Evolutionary conservation across 2,113 vertebrate genomes (phyloP).

Genomic region (Phrynocephalus versicolor): DNA sequence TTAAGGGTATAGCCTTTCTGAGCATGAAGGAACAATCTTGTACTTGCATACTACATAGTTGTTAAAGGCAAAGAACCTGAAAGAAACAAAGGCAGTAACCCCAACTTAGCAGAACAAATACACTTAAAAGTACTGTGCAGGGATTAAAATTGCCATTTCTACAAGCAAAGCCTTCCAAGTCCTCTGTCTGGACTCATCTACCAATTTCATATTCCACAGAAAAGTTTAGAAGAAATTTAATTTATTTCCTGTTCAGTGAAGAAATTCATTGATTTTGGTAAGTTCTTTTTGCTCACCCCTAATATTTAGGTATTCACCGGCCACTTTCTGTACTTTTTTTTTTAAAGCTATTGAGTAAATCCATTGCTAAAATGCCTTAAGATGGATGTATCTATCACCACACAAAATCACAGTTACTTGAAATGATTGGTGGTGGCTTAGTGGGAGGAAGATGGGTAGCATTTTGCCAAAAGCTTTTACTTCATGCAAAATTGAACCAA

Average conservation of each 20-base stretch:
- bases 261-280: not conserved
- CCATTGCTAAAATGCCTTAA: not conserved
- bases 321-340: not conserved
- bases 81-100: not conserved
- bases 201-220: not conserved
- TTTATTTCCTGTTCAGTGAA: not conserved
- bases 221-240: not conserved
- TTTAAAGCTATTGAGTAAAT: not conserved
- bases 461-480: no score
- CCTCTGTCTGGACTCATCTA: not conserved
- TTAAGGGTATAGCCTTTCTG: no score
- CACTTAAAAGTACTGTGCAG: not conserved
- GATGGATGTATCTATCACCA: not conserved
- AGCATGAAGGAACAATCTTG: not conserved
- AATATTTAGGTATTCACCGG: not conserved
- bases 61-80: not conserved
- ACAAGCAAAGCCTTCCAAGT: not conserved
- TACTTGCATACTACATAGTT: not conserved
- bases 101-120: not conserved
- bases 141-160: not conserved
- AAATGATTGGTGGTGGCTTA: no score
- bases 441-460: no score
- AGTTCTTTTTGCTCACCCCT: not conserved
- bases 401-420: not conserved
- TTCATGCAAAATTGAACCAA: no score